Evolutionary conservation across 2,797 vertebrate genomes (phyloP).

Genomic region (Pipistrellus nathusii): DNA sequence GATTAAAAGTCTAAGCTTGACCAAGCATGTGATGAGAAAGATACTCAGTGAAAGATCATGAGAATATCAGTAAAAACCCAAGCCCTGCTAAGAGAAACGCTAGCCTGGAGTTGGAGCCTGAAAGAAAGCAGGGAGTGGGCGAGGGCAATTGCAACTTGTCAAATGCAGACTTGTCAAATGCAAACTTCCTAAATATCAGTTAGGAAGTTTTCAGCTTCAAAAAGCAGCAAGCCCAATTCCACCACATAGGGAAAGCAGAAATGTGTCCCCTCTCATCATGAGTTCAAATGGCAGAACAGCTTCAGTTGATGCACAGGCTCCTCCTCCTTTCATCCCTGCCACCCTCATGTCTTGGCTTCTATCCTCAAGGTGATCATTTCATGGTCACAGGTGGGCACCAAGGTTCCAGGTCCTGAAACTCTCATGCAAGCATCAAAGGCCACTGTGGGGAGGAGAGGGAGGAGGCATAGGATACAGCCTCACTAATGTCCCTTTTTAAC

Average conservation of each 20-base stretch:
- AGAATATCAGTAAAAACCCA: background rate
- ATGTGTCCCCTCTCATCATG: background rate
- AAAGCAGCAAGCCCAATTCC: background rate
- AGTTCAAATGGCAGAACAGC: background rate
- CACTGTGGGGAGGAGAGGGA: accelerated
- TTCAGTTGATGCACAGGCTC: background rate
- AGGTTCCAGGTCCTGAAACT: background rate
- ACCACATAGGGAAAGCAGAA: background rate
- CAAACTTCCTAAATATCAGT: background rate
- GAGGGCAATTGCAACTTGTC: background rate
- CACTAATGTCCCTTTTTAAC: background rate
- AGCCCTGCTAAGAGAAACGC: background rate
- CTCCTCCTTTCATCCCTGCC: background rate
- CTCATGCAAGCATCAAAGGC: background rate
- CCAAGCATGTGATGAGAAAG: background rate
- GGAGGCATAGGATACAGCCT: background rate
- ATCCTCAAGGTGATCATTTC: background rate
- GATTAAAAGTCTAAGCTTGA: background rate
- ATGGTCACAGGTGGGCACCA: background rate
- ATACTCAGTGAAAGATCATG: background rate
- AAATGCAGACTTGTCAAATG: background rate
- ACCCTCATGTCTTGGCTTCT: accelerated
- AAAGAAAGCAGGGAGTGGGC: background rate
- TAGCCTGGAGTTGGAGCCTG: background rate
- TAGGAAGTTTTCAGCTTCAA: background rate